Conservation (phyloP, 1,140 invertebrate species). For the Drosophila elegans region DNA sequence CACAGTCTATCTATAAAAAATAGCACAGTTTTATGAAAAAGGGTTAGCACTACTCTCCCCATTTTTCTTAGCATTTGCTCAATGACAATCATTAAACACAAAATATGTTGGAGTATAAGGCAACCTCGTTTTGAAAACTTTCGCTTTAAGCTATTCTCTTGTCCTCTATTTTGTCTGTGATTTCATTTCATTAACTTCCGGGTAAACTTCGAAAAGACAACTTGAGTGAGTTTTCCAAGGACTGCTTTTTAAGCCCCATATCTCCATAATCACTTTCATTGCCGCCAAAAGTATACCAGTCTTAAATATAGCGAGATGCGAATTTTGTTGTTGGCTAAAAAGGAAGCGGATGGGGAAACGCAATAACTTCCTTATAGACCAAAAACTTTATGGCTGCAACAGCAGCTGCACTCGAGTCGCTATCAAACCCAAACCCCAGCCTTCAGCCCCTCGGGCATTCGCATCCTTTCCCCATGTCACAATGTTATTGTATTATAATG, state of each 20-base stretch:
- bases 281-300: slow-evolving; percentile 3
- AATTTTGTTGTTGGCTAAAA: slow-evolving; percentile 21
- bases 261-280: slow-evolving; percentile 36
- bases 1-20: too few relatives aligned
- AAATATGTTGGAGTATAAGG: background rate
- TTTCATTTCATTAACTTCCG: slow-evolving; percentile 44
- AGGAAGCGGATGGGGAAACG: slow-evolving; percentile 25
- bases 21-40: background rate
- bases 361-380: slow-evolving; percentile 58
- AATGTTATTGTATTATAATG: slow-evolving; percentile 60
- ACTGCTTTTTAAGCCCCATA: slow-evolving; percentile 15
- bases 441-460: slow-evolving; percentile 15
- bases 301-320: slow-evolving; percentile 14
- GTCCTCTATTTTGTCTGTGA: slow-evolving; percentile 2
- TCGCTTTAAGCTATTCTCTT: slow-evolving; percentile 1
- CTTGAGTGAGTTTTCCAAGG: slow-evolving; percentile 19
- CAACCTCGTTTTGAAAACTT: background rate
- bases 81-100: too few relatives aligned
- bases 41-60: background rate
- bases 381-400: slow-evolving; percentile 49
- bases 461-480: background rate
- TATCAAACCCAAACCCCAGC: slow-evolving; percentile 35
- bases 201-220: slow-evolving; percentile 7
- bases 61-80: background rate
- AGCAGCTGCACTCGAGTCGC: slow-evolving; percentile 49